Evolutionary conservation across 2,888 invertebrate species (phyloP).

Genomic region (Hyles lineata): DNA sequence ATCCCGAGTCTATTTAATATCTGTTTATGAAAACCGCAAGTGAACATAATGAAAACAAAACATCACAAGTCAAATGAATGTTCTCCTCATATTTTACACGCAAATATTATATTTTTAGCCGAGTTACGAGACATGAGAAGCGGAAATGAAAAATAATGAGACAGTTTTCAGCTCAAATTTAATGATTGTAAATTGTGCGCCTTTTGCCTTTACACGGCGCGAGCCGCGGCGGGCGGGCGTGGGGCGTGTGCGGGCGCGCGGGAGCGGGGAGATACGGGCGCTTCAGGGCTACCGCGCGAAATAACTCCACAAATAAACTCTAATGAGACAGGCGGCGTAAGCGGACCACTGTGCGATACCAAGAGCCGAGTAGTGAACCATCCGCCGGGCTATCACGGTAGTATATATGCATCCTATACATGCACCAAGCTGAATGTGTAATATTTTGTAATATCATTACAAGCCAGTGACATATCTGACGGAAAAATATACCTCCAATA

Average conservation of each 20-base stretch:
- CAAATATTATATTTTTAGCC: constrained; percentile 15
- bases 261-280: background rate
- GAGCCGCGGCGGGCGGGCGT: no score
- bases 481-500: no score
- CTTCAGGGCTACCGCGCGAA: background rate
- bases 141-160: constrained; percentile 31
- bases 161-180: constrained; percentile 16
- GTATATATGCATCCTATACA: no score
- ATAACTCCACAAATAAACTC: background rate
- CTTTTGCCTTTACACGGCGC: background rate
- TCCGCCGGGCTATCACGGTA: no score
- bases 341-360: no score
- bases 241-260: background rate
- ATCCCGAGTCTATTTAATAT: background rate
- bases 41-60: constrained; percentile 18
- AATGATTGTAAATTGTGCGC: constrained; percentile 26
- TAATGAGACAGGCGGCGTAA: no score
- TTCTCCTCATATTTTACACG: constrained; percentile 28
- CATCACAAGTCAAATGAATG: constrained; percentile 29
- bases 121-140: constrained; percentile 3
- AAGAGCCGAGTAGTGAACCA: no score
- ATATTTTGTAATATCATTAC: no score
- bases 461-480: no score
- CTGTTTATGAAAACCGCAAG: constrained; percentile 10
- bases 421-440: no score